Evolutionary conservation across 35 echinoderm and acorn worm genomes (phyloP), one percentile per base, ranked within the genome.

Genomic region (Amphiura filiformis): DNA sequence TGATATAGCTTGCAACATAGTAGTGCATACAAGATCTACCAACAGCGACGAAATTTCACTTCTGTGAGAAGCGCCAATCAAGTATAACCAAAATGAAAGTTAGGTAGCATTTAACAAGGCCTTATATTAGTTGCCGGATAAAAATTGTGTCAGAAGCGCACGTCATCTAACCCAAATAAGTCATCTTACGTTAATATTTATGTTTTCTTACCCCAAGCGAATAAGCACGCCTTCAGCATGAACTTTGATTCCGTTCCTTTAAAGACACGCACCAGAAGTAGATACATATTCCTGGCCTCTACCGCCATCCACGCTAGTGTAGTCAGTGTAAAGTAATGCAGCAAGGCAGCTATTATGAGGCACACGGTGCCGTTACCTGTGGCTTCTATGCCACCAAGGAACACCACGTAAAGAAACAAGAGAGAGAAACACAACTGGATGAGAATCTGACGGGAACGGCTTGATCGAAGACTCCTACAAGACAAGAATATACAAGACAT

Each of bases 121-220:
- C n/a, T n/a, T n/a, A n/a, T n/a, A n/a, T n/a, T n/a, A n/a, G n/a
- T n/a, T n/a, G n/a, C n/a, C n/a, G n/a, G n/a, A n/a, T n/a, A n/a
- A n/a, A n/a, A n/a, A n/a, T n/a, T n/a, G n/a, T n/a, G n/a, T n/a
- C n/a, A n/a, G n/a, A n/a, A n/a, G n/a, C n/a, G n/a, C n/a, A n/a
- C n/a, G n/a, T n/a, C n/a, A n/a, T n/a, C n/a, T n/a, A n/a, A n/a
- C n/a, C n/a, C n/a, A n/a, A n/a, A n/a, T n/a, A n/a, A n/a, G n/a
- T n/a, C n/a, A n/a, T n/a, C n/a, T n/a, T n/a, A n/a, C n/a, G n/a
- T n/a, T n/a, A n/a, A n/a, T n/a, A n/a, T n/a, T n/a, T n/a, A n/a
- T n/a, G n/a, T n/a, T n/a, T n/a, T n/a, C 92, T 93, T 81, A 97
- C 95, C 95, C 92, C 92, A 97, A 80, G 91, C 91, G 65, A 87